A percentile compares a stretch with the other conserved stretches of the same genome.
Evolutionary conservation across 2,797 vertebrate genomes (phyloP).

Genomic region (Martes flavigula): DNA sequence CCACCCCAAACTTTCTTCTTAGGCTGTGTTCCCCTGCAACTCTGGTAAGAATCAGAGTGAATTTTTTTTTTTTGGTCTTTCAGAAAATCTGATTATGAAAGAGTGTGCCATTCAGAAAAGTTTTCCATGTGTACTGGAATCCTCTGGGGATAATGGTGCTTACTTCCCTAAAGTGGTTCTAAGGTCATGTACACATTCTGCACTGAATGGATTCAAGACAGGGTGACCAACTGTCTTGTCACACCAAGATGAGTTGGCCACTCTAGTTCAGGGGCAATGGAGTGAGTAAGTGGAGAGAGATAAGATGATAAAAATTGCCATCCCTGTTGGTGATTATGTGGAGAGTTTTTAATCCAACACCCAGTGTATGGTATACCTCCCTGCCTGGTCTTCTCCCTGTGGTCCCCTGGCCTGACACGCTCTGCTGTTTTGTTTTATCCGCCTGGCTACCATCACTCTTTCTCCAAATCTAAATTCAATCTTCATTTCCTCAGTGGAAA

Average conservation of each 20-base stretch:
- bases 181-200: background rate
- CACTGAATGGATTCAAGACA: background rate
- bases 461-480: background rate
- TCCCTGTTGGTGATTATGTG: background rate
- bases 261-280: background rate
- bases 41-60: background rate
- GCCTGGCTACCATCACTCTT: background rate
- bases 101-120: background rate
- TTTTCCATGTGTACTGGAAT: background rate
- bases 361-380: too few species aligned
- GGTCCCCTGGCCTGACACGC: background rate
- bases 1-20: background rate
- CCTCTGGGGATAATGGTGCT: background rate
- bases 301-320: background rate
- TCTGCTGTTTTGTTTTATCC: background rate
- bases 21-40: background rate
- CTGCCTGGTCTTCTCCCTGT: background rate
- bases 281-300: background rate
- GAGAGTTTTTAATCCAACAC: background rate
- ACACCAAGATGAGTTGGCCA: background rate
- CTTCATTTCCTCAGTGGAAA: background rate
- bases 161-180: background rate
- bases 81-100: conserved; percentile 28
- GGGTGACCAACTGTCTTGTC: background rate
- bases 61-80: background rate